A percentile compares a stretch with the other conserved stretches of the same genome.
Evolutionary conservation across 2,797 vertebrate genomes (phyloP).

Genomic region (Dallia pectoralis): DNA sequence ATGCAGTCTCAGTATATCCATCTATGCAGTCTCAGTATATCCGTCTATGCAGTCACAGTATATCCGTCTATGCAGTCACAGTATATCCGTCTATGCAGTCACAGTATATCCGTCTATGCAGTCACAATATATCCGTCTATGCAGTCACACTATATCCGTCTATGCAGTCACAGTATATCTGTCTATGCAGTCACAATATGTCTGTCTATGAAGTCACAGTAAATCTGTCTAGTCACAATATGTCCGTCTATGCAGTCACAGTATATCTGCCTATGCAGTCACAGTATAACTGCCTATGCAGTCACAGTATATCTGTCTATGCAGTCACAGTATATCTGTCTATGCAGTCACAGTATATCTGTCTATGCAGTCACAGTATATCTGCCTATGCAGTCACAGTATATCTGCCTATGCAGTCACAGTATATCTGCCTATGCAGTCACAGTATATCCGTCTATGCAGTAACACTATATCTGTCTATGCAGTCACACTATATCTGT

Average conservation of each 20-base stretch:
- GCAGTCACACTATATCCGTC: constrained; percentile 37
- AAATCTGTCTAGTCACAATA: background rate
- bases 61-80: too few species aligned
- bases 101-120: too few species aligned
- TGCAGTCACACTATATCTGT: constrained; percentile 54
- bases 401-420: too few species aligned
- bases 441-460: too few species aligned
- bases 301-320: too few species aligned
- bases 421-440: constrained; percentile 38
- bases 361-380: background rate
- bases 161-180: background rate
- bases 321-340: background rate
- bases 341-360: constrained; percentile 50
- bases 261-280: too few species aligned
- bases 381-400: constrained; percentile 41
- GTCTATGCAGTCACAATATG: constrained; percentile 45
- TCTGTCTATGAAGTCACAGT: background rate
- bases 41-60: constrained; percentile 42
- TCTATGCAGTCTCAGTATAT: background rate
- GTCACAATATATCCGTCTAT: constrained; percentile 28
- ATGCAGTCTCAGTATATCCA: constrained; percentile 52
- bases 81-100: constrained; percentile 40
- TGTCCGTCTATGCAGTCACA: constrained; percentile 56
- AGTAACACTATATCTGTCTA: background rate
- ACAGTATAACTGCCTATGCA: constrained; percentile 35